Conservation (phyloP, 1,140 invertebrate genomes). For the Probaryconus sp. region DNA sequence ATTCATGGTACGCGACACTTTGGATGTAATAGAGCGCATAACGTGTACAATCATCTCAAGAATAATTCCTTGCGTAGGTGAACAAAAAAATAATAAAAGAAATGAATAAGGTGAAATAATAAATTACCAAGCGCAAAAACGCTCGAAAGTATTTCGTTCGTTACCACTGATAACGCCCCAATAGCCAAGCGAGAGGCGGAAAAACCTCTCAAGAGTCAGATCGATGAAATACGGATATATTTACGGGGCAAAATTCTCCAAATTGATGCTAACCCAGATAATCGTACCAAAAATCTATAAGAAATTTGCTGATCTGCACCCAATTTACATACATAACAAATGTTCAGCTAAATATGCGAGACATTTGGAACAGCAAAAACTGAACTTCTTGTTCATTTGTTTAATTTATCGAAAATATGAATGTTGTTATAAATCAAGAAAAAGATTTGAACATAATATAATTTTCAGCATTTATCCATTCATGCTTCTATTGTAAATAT, state of each 20-base stretch:
- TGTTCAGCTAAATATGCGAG: too few relatives aligned
- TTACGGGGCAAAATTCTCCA: slow-evolving; percentile 17
- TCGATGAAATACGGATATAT: slow-evolving; percentile 39
- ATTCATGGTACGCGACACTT: slow-evolving; percentile 11
- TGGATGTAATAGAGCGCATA: slow-evolving; percentile 13
- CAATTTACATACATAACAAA: too few relatives aligned
- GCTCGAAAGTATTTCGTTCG: slow-evolving; percentile 24
- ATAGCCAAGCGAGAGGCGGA: slow-evolving; percentile 3
- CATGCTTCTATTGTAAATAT: too few relatives aligned
- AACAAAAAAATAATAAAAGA: slow-evolving; percentile 11
- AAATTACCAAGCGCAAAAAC: slow-evolving; percentile 11
- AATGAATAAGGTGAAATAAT: not conserved
- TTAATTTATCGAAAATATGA: too few relatives aligned
- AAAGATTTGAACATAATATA: too few relatives aligned
- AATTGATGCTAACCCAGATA: slow-evolving; percentile 15
- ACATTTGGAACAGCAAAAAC: too few relatives aligned
- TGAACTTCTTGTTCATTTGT: too few relatives aligned
- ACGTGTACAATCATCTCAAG: slow-evolving; percentile 15
- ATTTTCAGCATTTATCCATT: too few relatives aligned
- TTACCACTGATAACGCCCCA: slow-evolving; percentile 11
- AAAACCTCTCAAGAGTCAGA: slow-evolving; percentile 16
- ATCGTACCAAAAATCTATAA: not conserved
- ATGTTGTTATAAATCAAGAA: too few relatives aligned
- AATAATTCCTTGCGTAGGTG: not conserved
- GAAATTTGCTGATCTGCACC: slow-evolving; percentile 3